Evolutionary conservation across 1,140 invertebrate genomes (phyloP), one percentile per base, ranked within the genome.

Genomic region (Ceratosolen solmsi): DNA sequence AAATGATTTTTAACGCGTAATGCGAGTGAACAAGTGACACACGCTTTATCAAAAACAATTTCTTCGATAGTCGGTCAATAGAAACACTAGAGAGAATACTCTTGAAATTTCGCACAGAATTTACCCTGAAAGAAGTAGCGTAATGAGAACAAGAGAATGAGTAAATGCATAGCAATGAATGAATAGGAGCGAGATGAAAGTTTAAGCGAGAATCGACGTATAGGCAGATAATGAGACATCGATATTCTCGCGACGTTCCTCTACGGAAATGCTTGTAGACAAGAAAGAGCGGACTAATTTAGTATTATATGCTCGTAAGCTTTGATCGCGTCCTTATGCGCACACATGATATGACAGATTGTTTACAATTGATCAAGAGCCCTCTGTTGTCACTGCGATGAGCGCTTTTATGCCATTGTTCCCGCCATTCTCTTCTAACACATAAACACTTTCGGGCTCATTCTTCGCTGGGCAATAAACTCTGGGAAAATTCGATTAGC

Each of bases 361-460:
- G 63, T 68, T 68, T 25, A 68, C 63, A n/a, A 68, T 68, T 68
- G 27, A 68, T 68, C 7, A 68, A 68, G 33, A 36, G 2, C 9
- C 20, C 1, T 38, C 11, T 41, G 9, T 38, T 38, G 20, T 33
- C 54, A 22, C 11, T 30, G 49, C 33, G 33, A 17, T n/a, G 30
- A 7, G 22, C 22, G 5, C 22, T 15, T 56, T 58, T 60, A 1
- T 22, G 8, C 4, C 9, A 38, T 38, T 56, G 22, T 54, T 73
- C 33, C 9, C 5, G 13, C 17, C 2, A n/a, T 33, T 30, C 33
- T 27, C 36, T 4, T 25, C 68, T 17, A 3, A n/a, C 9, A 51
- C 25, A 20, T n/a, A 20, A 17, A 7, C n/a, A 51, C 41, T 72
- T 49, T 11, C n/a, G 41, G 4, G n/a, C 70, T 72, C 38, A 49